phyloP scores from a whole-genome alignment of 2,797 vertebrate genomes.

The Microchirus variegatus region DNA sequence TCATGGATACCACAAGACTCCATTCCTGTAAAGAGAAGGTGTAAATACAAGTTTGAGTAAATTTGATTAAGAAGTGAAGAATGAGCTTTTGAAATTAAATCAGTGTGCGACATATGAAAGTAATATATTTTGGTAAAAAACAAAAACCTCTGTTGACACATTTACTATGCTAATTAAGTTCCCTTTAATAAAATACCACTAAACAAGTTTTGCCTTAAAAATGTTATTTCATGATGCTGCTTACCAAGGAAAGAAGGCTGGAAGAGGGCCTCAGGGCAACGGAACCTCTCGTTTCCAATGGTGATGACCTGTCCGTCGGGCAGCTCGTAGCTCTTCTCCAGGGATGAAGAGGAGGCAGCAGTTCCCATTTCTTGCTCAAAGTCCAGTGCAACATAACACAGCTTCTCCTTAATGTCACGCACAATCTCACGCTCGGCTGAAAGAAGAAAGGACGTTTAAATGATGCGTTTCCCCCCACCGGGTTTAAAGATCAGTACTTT shows the following conservation, averaged over 20 bases:
- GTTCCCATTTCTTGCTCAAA: conserved; percentile 98
- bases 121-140: no score
- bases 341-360: conserved; percentile 90
- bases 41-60: neutral
- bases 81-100: no score
- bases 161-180: no score
- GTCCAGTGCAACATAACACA: conserved; percentile 96
- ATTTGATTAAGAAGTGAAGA: neutral
- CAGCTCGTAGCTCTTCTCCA: conserved; percentile 98
- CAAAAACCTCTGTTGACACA: no score
- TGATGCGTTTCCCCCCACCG: accelerated
- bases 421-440: conserved; percentile 93
- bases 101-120: no score
- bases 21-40: conserved; percentile 84
- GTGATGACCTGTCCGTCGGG: conserved; percentile 98
- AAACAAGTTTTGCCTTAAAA: neutral
- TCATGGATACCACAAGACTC: conserved; percentile 98
- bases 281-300: conserved; percentile 96
- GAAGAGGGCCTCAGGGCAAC: conserved; percentile 96
- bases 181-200: no score
- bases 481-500: neutral
- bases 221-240: conserved; percentile 18
- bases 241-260: conserved; percentile 97
- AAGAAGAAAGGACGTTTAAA: neutral
- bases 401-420: conserved; percentile 98